Evolutionary conservation across 2,797 vertebrate species (phyloP).

Genomic region (Toxotes lorentzi): DNA sequence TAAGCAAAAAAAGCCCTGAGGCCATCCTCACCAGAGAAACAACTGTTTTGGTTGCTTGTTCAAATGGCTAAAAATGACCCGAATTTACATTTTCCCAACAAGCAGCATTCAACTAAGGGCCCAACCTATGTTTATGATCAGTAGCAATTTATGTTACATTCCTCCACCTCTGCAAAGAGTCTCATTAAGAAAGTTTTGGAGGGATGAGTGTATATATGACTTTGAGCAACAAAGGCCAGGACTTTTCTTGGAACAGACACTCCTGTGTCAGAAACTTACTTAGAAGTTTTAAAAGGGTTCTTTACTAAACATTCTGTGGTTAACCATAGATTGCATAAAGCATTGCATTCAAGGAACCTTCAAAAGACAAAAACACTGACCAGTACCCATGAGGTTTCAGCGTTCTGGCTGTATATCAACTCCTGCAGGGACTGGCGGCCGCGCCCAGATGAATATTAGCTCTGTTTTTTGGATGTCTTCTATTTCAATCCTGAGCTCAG

Average conservation of each 20-base stretch:
- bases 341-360: conserved; percentile 9
- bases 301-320: conserved; percentile 23
- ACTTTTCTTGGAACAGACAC: neutral
- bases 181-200: neutral
- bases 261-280: neutral
- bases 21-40: neutral
- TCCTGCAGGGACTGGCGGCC: conserved; percentile 46
- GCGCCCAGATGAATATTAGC: conserved; percentile 37
- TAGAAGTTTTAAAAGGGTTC: neutral
- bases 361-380: conserved; percentile 32
- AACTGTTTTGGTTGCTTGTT: neutral
- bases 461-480: conserved; percentile 41
- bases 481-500: conserved; percentile 46
- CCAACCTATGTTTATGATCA: neutral
- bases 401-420: conserved; percentile 42
- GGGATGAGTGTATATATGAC: neutral
- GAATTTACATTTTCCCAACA: neutral
- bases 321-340: conserved; percentile 22
- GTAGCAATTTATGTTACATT: neutral
- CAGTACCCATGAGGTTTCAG: conserved; percentile 24
- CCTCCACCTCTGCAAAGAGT: neutral
- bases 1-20: neutral
- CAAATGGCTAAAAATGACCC: neutral
- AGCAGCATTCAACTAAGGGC: neutral
- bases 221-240: neutral